Percentiles rank a stretch among this genome's conserved stretches.
Evolutionary conservation across 2,888 invertebrate species (phyloP).

Genomic region (Pilophorus perplexus): DNA sequence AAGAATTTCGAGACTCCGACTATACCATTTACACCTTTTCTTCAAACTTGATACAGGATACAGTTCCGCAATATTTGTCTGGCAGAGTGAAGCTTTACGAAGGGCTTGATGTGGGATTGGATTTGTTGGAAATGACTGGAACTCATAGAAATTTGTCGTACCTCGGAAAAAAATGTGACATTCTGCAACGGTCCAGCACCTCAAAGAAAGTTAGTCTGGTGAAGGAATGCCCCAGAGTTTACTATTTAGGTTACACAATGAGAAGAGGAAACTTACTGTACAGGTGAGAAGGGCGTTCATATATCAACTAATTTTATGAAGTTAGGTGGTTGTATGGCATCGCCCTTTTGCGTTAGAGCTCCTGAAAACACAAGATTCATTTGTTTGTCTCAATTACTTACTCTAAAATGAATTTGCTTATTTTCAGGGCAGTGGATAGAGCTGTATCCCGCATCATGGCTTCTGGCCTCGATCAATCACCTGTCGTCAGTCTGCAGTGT

Average conservation of each 20-base stretch:
- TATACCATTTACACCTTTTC: conserved; percentile 8
- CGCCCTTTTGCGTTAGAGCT: no score
- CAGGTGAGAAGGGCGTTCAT: not conserved
- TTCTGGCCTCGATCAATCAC: not conserved
- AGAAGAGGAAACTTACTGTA: conserved; percentile 1
- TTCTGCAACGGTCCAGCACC: not conserved
- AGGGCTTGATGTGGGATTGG: not conserved
- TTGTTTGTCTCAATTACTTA: no score
- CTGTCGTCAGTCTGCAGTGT: not conserved
- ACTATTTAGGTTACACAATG: conserved; percentile 13
- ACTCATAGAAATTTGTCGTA: conserved; percentile 2
- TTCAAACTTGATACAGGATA: conserved; percentile 10
- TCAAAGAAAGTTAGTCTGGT: not conserved
- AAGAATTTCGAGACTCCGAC: not conserved
- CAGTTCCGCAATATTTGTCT: not conserved
- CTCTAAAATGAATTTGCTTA: no score
- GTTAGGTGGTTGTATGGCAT: no score
- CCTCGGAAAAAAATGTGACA: conserved; percentile 22
- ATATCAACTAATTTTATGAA: no score
- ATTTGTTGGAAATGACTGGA: conserved; percentile 1
- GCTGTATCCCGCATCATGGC: conserved; percentile 14
- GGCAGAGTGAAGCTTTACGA: conserved; percentile 1
- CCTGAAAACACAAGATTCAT: no score
- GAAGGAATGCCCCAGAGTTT: conserved; percentile 5
- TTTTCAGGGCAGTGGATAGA: conserved; percentile 5